Base-by-base conservation (phyloP, 1,140 invertebrate species). In the Aphis craccivora region DNA sequence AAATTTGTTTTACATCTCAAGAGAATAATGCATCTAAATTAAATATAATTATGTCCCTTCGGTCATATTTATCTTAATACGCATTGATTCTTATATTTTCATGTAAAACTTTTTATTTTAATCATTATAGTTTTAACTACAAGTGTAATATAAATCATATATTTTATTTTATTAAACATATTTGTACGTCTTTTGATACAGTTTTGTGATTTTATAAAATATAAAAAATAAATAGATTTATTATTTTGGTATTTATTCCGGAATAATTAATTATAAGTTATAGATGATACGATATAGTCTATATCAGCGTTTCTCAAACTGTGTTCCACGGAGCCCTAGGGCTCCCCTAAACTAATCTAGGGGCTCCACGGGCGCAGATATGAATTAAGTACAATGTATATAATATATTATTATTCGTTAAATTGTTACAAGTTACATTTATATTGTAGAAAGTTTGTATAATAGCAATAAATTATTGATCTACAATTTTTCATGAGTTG, bases 1-100 rank as follows among this genome's bases (percentile, higher is more conserved):
- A 53, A 40, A 37, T 55, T 89, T 55, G 8, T 35, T 55, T 89
- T 89, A 55, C 11, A 25, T 89, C 88, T 89, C 88, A 5, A 55
- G 88, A 55, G 88, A 55, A 55, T 89, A 55, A 55, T 89, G 0
- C 9, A n/a, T 89, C 48, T 55, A 40, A 89, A 89, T 89, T 89
- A 89, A 89, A 89, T 89, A 89, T 55, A 3, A 53, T 25, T 18
- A 40, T 22, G 22, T 55, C 88, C 51, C n/a, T 40, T 53, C n/a
- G 88, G 88, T 25, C 48, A 55, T 55, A 89, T 89, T 35, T 35
- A 23, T 89, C 48, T 40, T 89, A 35, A 40, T 89, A 40, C 3
- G 25, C 3, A 55, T 37, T 89, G 45, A 53, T 89, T 48, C 7
- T 35, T 40, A 23, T 4, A 8, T 5, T 53, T 3, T 45, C 43